These are phyloP conservation scores for Phoeniculus purpureus DNA, from an alignment of 2,797 vertebrate genomes.

Conservation along the genomic window DNA sequence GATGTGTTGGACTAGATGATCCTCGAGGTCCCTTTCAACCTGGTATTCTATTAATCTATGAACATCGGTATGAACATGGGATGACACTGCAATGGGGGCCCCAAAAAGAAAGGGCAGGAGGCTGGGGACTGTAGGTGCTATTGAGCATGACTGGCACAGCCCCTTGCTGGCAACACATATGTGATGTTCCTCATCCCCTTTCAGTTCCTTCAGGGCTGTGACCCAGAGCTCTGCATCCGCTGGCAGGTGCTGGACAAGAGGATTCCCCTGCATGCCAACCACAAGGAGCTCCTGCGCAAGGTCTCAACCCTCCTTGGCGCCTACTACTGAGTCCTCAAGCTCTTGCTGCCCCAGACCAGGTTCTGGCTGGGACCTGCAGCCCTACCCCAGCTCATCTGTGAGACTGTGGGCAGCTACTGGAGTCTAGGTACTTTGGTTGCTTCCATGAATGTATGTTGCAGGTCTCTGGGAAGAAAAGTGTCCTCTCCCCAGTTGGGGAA, in stretches of 20 bases:
- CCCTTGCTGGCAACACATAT: accelerated
- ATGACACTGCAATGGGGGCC: accelerated
- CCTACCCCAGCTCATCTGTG: neutral
- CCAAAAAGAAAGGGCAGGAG: neutral
- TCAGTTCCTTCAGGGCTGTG: slow-evolving; percentile 69
- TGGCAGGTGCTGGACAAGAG: slow-evolving; percentile 87
- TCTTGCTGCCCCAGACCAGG: neutral
- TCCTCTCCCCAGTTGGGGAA: neutral
- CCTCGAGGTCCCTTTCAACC: too few species aligned
- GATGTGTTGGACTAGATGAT: too few species aligned
- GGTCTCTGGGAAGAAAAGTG: neutral
- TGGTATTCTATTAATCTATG: too few species aligned
- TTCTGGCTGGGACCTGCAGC: neutral
- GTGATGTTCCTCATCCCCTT: neutral
- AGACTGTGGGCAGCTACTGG: neutral
- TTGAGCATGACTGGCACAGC: accelerated
- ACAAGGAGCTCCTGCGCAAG: slow-evolving; percentile 82
- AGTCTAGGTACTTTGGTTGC: neutral
- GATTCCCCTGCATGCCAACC: slow-evolving; percentile 77
- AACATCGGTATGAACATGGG: accelerated
- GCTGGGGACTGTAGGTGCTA: neutral
- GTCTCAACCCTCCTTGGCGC: slow-evolving; percentile 77
- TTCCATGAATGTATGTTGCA: neutral
- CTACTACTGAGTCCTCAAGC: slow-evolving; percentile 77
- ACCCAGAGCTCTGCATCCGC: slow-evolving; percentile 69